Conservation (phyloP, 1,140 invertebrate species). For the Polyergus mexicanus region DNA sequence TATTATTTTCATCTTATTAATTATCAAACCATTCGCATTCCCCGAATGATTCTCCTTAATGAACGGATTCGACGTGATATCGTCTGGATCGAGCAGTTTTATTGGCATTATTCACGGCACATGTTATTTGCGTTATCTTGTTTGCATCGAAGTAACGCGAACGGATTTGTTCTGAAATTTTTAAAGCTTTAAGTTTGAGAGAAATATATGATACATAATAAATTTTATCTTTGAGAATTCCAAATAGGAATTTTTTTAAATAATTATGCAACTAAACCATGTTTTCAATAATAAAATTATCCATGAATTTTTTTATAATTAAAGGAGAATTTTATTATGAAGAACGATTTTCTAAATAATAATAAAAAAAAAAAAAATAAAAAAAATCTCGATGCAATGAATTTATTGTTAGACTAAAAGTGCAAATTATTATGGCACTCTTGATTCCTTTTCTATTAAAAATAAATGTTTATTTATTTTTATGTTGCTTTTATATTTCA, state of each 20-base stretch:
- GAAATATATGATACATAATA: neutral
- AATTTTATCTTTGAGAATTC: neutral
- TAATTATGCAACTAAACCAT: neutral
- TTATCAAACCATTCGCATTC: constrained; percentile 8
- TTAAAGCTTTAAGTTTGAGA: neutral
- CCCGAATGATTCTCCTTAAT: constrained; percentile 8
- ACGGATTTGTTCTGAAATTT: neutral
- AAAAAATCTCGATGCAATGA: constrained; percentile 5
- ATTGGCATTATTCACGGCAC: neutral
- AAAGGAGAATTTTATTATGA: neutral
- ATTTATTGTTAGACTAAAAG: neutral
- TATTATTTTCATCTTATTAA: constrained; percentile 39
- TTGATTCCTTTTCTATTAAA: neutral
- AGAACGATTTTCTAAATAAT: neutral
- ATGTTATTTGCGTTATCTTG: constrained; percentile 34
- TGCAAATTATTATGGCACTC: neutral
- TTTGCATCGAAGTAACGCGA: constrained; percentile 4
- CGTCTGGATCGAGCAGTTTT: neutral
- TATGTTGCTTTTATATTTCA: constrained; percentile 18
- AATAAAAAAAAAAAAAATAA: constrained; percentile 32
- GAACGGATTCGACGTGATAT: constrained; percentile 19
- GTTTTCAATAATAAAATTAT: neutral
- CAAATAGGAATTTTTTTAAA: neutral
- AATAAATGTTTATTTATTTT: neutral
- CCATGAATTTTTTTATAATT: neutral